phyloP scores from a whole-genome alignment of 2,888 invertebrate species.

The Troides aeacus region DNA sequence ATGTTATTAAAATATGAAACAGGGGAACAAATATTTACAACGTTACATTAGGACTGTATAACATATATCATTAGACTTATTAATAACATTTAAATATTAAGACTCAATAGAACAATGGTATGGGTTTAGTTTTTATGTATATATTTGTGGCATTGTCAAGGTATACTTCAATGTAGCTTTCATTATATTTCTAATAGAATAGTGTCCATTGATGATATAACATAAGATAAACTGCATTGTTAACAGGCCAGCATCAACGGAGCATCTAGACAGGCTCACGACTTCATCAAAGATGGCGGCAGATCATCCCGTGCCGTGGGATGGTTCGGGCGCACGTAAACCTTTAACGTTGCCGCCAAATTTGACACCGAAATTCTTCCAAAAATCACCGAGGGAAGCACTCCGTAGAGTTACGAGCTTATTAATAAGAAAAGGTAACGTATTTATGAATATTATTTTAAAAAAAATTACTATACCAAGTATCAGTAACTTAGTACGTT shows the following conservation, averaged over 20 bases:
- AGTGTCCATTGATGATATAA: not conserved
- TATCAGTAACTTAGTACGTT: too few species aligned
- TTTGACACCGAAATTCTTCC: constrained; percentile 93
- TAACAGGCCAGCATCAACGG: constrained; percentile 88
- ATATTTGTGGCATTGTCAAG: not conserved
- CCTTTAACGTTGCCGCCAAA: constrained; percentile 93
- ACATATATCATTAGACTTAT: too few species aligned
- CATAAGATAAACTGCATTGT: constrained; percentile 32
- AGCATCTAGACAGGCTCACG: constrained; percentile 89
- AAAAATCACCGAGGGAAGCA: constrained; percentile 92
- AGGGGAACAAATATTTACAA: too few species aligned
- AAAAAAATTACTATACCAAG: too few species aligned
- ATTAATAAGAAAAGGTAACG: constrained; percentile 90
- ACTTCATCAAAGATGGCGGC: constrained; percentile 69
- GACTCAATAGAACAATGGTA: too few species aligned
- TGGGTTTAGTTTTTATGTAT: too few species aligned
- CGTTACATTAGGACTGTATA: too few species aligned
- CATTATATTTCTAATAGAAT: not conserved
- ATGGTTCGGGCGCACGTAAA: constrained; percentile 82
- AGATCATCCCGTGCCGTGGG: constrained; percentile 77
- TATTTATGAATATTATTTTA: not conserved
- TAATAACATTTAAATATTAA: too few species aligned
- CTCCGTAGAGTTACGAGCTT: constrained; percentile 93
- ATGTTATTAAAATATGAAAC: too few species aligned
- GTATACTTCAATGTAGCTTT: not conserved